Base-by-base conservation (phyloP, 2,797 vertebrate genomes). In the Nasua narica region DNA sequence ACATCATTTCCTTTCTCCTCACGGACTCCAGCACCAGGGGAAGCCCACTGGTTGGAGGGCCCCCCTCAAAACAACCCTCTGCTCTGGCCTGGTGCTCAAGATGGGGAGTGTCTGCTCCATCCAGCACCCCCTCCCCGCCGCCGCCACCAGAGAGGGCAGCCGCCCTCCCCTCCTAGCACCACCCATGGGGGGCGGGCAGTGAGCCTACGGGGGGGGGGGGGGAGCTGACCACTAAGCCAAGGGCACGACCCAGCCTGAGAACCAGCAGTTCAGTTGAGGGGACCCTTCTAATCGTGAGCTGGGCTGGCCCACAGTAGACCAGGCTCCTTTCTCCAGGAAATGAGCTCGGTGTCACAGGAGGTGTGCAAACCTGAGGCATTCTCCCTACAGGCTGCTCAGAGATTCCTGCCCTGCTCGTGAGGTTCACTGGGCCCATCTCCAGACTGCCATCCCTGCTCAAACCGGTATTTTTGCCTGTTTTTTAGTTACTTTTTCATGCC, bases 1-100 rank as follows among this genome's bases (percentile, higher is more conserved):
- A 83, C 86, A 85, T 78, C 67, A 58, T 90, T 96, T 97, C 89
- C 91, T 97, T 97, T 96, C 97, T 95, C 27, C 58, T 23, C 3
- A 3, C 27, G 46, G 77, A 29, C 67, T 32, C 43, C 14, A 32
- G 48, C 52, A 9, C 65, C n/a, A 13, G 25, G 23, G 67, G 82
- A 56, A 65, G 37, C 56, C 58, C 8, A 14, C 23, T 48, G 3
- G 40, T 7, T 37, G 65, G 54, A 60, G 19, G 58, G n/a, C 8
- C 60, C 67, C 76, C 6, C 23, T 58, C 15, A 9, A 16, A 35
- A 9, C 0, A 2, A 69, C 35, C 69, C 74, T n/a, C 37, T 15
- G 8, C n/a, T 5, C 5, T 3, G 11, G 35, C 19, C 77, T 43
- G 29, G 35, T 2, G 29, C 4, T 74, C 29, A 8, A 52, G 60